phyloP scores from a whole-genome alignment of 2,888 invertebrate species.

The Catonia carolina region DNA sequence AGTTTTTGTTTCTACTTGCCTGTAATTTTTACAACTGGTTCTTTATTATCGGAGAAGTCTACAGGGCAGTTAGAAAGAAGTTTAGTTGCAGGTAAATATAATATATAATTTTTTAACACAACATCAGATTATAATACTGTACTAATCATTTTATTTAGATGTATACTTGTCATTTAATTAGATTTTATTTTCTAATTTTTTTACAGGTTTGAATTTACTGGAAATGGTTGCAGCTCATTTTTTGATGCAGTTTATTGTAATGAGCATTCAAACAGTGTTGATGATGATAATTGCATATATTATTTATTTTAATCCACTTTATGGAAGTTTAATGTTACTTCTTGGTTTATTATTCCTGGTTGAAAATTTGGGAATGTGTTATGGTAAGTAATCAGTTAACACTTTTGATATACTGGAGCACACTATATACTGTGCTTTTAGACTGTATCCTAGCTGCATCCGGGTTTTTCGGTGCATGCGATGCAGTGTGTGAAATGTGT shows the following conservation, averaged over 20 bases:
- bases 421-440: too few species aligned
- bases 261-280: constrained; percentile 35
- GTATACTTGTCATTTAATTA: too few species aligned
- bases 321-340: constrained; percentile 32
- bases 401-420: background rate
- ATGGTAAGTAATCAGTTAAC: constrained; percentile 29
- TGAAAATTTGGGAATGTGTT: constrained; percentile 36
- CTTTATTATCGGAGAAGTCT: constrained; percentile 37
- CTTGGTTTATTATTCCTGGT: constrained; percentile 32
- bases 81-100: constrained; percentile 35
- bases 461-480: too few species aligned
- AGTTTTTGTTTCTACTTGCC: constrained; percentile 38
- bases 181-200: background rate
- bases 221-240: constrained; percentile 36
- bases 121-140: too few species aligned
- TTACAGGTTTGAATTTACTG: constrained; percentile 35
- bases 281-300: constrained; percentile 35
- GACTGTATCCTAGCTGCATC: too few species aligned
- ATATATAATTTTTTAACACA: background rate
- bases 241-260: constrained; percentile 35
- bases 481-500: background rate
- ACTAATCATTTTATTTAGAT: too few species aligned
- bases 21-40: constrained; percentile 37
- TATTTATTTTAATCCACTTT: constrained; percentile 33
- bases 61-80: constrained; percentile 36